phyloP scores from a whole-genome alignment of 92 coral and sea anemone species.

The Plumapathes pennacea region DNA sequence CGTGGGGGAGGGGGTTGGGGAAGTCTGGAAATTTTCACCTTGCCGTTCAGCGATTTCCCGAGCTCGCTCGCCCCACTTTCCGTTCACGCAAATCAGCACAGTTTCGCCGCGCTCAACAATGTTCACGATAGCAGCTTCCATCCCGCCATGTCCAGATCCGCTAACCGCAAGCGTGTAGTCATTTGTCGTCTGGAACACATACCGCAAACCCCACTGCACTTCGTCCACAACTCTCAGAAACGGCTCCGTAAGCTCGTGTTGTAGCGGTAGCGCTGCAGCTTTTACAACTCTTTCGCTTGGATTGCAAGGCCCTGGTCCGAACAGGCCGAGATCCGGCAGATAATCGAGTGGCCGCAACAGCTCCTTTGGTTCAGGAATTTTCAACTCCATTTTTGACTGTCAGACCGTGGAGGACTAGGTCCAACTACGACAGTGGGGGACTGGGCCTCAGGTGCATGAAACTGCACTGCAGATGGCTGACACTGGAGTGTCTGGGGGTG shows the following conservation, averaged over 20 bases:
- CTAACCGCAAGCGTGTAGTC: constrained; percentile 78
- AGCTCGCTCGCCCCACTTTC: constrained; percentile 96
- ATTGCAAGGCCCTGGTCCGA: constrained; percentile 98
- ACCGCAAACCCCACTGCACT: constrained; percentile 75
- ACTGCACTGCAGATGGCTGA: no score
- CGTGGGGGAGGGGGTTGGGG: no score
- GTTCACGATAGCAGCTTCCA: constrained; percentile 96
- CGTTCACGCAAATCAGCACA: constrained; percentile 82
- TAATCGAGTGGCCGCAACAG: constrained; percentile 75
- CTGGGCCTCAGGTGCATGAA: no score
- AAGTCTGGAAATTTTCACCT: constrained; percentile 69
- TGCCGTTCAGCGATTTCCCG: constrained; percentile 90
- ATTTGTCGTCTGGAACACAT: constrained; percentile 90
- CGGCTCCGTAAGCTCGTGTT: constrained; percentile 79
- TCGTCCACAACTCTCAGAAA: constrained; percentile 86
- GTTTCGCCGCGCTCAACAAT: constrained; percentile 86
- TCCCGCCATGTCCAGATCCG: constrained; percentile 94
- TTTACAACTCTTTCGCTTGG: constrained; percentile 73
- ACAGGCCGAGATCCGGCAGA: constrained; percentile 71
- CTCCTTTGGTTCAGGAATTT: constrained; percentile 67
- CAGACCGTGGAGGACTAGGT: no score
- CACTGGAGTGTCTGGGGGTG: no score
- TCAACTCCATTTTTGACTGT: no score
- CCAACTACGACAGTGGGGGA: no score
- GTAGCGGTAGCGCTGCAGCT: constrained; percentile 85